phyloP scores from a whole-genome alignment of 2,888 invertebrate species.

The Morinoia aosen region DNA sequence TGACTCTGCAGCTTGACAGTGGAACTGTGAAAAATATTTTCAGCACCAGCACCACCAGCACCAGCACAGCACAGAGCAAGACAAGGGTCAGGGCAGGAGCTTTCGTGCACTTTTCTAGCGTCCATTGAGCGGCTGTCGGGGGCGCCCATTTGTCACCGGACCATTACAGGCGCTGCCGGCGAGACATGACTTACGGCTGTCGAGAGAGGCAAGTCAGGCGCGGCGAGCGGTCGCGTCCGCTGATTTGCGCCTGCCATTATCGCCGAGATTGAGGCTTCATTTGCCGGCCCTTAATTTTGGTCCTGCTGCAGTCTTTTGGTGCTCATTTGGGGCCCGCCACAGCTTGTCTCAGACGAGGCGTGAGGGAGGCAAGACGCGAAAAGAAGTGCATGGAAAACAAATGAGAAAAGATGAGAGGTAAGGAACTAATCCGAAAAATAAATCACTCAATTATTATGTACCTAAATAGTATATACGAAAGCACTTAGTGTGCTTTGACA shows the following conservation, averaged over 20 bases:
- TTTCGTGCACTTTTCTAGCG: no score
- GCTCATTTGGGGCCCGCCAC: not conserved
- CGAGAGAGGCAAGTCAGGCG: not conserved
- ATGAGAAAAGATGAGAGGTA: not conserved
- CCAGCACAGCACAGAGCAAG: no score
- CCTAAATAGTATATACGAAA: not conserved
- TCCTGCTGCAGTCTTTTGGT: not conserved
- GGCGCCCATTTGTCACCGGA: not conserved
- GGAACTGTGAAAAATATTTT: no score
- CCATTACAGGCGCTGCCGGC: not conserved
- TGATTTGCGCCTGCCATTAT: not conserved
- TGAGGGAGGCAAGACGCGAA: no score
- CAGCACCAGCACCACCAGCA: no score
- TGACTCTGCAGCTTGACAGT: no score
- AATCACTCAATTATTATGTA: not conserved
- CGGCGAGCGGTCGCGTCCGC: not conserved
- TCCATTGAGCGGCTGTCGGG: not conserved
- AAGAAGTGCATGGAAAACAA: no score
- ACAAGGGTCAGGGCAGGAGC: no score
- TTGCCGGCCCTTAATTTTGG: not conserved
- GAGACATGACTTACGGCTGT: not conserved
- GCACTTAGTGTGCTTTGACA: not conserved
- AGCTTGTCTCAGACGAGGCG: no score
- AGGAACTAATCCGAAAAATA: no score
- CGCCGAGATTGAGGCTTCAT: not conserved